Base-by-base conservation (phyloP, 2,888 invertebrate species). In the Hypercompe scribonia region DNA sequence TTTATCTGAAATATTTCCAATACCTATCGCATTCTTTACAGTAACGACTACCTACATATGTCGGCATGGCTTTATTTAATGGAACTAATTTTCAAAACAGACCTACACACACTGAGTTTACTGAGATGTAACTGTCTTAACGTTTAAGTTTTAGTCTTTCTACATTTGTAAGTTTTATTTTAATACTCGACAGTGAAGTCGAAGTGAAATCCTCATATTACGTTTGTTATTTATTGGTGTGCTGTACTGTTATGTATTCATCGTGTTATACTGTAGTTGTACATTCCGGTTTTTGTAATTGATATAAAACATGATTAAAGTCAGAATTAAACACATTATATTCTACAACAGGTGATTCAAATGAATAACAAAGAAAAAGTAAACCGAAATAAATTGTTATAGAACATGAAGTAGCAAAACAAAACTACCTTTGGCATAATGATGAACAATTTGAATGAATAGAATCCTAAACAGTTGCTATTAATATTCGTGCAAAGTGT, bases 21-120 rank as follows among this genome's bases (percentile, higher is more conserved):
- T 68, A 72, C 64, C 68, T 68, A 70, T 54, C 68, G 67, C 72
- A 70, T 74, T 76, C 64, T 72, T 73, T 64, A 64, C 66, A 66
- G 46, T 75, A 70, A 69, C 46, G 50, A 39, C 31, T 42, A 54
- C 28, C 4, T 31, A 33, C n/a, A 71, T 58, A 54, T 42, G 11
- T 66, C 46, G 46, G 28, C 24, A 28, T 28, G 18, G 18, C 3
- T 65, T 28, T 31, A 28, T 28, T 65, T 65, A 50, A n/a, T 28
- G 18, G n/a, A 65, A 7, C 39, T 28, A 65, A 36, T 11, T 36
- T 39, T 39, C n/a, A 13, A 42, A 42, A 18, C 42, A 42, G 4
- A 13, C 3, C 42, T 4, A 42, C 4, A 18, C 1, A 13, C 1
- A 18, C 13, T 18, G 5, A 42, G 21, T 24, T 36, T 18, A 21